Evolutionary conservation across 1,140 invertebrate species (phyloP).

Genomic region (Philotrypesis tridentata): DNA sequence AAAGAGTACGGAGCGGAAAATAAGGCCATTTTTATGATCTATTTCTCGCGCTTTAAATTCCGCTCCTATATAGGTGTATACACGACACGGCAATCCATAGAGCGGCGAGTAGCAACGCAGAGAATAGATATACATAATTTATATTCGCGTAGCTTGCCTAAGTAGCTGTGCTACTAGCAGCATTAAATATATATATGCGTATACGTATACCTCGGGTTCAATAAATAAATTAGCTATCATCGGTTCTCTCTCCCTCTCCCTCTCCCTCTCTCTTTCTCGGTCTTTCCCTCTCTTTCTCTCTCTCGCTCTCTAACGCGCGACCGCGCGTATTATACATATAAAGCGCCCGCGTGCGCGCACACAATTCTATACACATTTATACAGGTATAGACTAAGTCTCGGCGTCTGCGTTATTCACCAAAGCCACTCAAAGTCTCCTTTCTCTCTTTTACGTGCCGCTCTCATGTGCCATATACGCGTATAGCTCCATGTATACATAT

Average conservation of each 20-base stretch:
- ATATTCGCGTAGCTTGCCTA: background rate
- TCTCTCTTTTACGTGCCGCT: background rate
- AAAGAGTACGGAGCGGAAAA: background rate
- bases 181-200: no score
- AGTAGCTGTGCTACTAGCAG: no score
- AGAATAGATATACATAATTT: background rate
- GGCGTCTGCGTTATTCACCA: background rate
- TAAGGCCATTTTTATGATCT: background rate
- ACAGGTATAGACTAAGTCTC: background rate
- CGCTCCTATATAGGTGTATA: no score
- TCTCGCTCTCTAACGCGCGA: no score
- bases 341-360: background rate
- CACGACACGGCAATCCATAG: no score
- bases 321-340: no score
- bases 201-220: background rate
- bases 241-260: background rate
- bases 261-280: no score
- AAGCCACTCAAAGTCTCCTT: background rate
- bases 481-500: background rate
- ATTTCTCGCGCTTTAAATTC: background rate
- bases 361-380: no score
- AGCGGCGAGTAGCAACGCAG: no score
- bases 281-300: no score
- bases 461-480: background rate
- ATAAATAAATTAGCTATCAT: conserved; percentile 19